Evolutionary conservation across 53 echinoderm and acorn worm genomes (phyloP).

Genomic region (Patiria pectinifera): DNA sequence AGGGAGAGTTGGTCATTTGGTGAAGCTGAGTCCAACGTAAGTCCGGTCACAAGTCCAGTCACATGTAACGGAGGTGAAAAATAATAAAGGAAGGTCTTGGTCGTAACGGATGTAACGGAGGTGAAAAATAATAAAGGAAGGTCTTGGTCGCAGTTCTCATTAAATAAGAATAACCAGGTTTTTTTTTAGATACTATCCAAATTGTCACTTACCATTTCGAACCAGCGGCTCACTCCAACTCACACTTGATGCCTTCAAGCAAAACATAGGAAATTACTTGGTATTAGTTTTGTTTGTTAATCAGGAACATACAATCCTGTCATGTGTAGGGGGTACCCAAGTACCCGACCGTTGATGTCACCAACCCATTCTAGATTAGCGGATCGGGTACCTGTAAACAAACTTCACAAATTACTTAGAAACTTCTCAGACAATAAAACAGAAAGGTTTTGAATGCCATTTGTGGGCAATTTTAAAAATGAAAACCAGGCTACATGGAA

Average conservation of each 20-base stretch:
- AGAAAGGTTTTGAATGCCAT: too few species aligned
- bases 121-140: not conserved
- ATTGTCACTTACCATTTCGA: not conserved
- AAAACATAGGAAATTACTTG: not conserved
- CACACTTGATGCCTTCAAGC: constrained; percentile 3
- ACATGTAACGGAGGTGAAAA: not conserved
- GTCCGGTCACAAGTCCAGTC: not conserved
- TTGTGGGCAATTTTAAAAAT: too few species aligned
- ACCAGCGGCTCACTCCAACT: constrained; percentile 34
- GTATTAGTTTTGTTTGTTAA: not conserved
- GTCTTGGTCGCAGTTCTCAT: not conserved
- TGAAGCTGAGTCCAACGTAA: not conserved
- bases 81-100: not conserved
- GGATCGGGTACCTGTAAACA: too few species aligned
- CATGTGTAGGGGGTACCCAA: not conserved
- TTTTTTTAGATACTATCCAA: not conserved
- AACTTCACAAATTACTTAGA: too few species aligned
- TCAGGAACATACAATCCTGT: not conserved
- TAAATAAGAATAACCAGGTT: not conserved
- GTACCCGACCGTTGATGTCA: too few species aligned
- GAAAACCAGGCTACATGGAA: too few species aligned
- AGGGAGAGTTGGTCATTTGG: too few species aligned
- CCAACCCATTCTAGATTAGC: too few species aligned
- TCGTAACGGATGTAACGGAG: not conserved
- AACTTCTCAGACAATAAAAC: too few species aligned